Evolutionary conservation across 1,140 invertebrate genomes (phyloP).

Genomic region (Hycleus cichorii): DNA sequence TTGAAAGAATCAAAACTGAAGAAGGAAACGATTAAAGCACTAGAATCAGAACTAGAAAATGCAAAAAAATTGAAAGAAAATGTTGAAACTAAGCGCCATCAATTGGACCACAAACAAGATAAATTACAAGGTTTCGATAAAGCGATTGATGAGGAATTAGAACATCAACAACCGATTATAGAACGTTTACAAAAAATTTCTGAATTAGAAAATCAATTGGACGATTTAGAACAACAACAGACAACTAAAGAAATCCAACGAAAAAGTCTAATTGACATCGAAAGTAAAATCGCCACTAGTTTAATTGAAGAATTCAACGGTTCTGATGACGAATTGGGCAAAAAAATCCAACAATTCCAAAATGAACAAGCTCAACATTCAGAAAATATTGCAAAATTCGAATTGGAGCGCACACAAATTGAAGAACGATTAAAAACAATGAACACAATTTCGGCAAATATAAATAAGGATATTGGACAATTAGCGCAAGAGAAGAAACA

Average conservation of each 20-base stretch:
- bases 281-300: conserved; percentile 27
- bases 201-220: conserved; percentile 49
- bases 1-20: conserved; percentile 64
- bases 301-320: conserved; percentile 52
- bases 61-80: conserved; percentile 49
- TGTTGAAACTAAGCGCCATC: conserved; percentile 46
- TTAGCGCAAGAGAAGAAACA: conserved; percentile 37
- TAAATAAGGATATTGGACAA: conserved; percentile 35
- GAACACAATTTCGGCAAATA: conserved; percentile 25
- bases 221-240: conserved; percentile 49
- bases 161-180: conserved; percentile 55
- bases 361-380: conserved; percentile 25
- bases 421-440: conserved; percentile 21
- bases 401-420: conserved; percentile 20
- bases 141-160: conserved; percentile 46
- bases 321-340: conserved; percentile 49
- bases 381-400: conserved; percentile 19
- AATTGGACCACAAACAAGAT: conserved; percentile 52
- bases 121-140: conserved; percentile 50
- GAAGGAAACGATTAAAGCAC: conserved; percentile 39
- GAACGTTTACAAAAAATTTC: conserved; percentile 52
- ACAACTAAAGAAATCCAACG: conserved; percentile 48
- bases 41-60: conserved; percentile 26
- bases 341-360: conserved; percentile 34
- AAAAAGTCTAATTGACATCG: conserved; percentile 29